Percentiles rank a stretch among this genome's conserved stretches.
phyloP scores from a whole-genome alignment of 1,140 invertebrate genomes.

The Holotrichia oblita region DNA sequence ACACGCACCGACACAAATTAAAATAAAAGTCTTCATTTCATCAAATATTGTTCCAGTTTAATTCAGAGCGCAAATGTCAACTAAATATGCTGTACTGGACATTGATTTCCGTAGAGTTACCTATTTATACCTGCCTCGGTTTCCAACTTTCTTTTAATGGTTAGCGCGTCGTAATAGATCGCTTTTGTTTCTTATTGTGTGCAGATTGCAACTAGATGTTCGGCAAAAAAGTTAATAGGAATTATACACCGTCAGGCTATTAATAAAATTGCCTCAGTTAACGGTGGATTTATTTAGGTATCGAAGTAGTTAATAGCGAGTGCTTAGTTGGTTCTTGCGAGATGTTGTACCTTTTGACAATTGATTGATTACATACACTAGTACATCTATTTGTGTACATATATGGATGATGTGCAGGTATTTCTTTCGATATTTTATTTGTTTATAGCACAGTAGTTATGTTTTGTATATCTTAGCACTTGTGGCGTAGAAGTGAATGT shows the following conservation, averaged over 20 bases:
- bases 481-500: too few species aligned
- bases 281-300: not conserved
- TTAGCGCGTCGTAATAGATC: conserved; percentile 20
- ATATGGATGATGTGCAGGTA: too few species aligned
- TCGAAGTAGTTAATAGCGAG: not conserved
- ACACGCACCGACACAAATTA: conserved; percentile 53
- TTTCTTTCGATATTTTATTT: too few species aligned
- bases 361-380: not conserved
- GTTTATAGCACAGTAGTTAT: too few species aligned
- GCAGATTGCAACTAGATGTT: not conserved
- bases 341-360: not conserved
- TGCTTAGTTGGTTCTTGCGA: not conserved
- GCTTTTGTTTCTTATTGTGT: conserved; percentile 25
- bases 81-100: conserved; percentile 7
- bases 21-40: conserved; percentile 27
- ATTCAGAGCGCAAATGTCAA: not conserved
- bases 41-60: not conserved
- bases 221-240: conserved; percentile 10
- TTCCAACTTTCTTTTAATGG: conserved; percentile 30
- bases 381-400: too few species aligned
- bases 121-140: conserved; percentile 17
- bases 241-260: not conserved
- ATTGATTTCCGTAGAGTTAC: not conserved
- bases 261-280: not conserved
- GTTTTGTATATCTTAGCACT: too few species aligned